Evolutionary conservation across 2,797 vertebrate genomes (phyloP).

Genomic region (Hirundo rustica): DNA sequence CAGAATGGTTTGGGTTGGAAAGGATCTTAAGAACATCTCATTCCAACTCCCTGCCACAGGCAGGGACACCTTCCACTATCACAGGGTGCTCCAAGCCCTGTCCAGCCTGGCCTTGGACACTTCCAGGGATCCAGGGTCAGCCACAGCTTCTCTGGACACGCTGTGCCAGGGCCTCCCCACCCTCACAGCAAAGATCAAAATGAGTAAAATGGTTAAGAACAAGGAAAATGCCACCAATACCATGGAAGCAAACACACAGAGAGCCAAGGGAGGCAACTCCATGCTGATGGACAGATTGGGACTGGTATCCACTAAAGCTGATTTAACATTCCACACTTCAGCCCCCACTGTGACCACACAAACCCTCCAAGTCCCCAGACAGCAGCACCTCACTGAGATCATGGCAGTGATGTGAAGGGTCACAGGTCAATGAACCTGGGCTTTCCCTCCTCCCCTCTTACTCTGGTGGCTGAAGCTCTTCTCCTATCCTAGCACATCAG

Average conservation of each 20-base stretch:
- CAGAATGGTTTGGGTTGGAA: neutral
- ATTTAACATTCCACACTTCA: neutral
- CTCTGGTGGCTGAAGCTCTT: neutral
- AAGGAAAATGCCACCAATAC: neutral
- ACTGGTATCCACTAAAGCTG: neutral
- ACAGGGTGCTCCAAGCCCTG: rapidly evolving
- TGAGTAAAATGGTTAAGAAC: neutral
- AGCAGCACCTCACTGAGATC: slow-evolving; percentile 13
- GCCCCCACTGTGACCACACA: neutral
- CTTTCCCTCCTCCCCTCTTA: neutral
- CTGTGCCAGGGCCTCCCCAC: neutral
- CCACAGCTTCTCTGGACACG: neutral
- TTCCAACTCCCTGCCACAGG: neutral
- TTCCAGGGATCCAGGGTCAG: neutral
- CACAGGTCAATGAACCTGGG: neutral
- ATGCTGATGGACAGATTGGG: neutral
- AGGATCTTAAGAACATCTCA: neutral
- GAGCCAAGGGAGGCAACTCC: neutral
- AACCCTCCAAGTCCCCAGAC: neutral
- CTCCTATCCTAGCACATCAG: neutral
- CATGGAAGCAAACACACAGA: neutral
- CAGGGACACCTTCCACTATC: neutral
- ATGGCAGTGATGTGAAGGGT: neutral
- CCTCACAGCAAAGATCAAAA: neutral
- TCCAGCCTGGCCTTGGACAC: neutral